phyloP scores from a whole-genome alignment of 2,888 invertebrate species.

The Pterostichus madidus region DNA sequence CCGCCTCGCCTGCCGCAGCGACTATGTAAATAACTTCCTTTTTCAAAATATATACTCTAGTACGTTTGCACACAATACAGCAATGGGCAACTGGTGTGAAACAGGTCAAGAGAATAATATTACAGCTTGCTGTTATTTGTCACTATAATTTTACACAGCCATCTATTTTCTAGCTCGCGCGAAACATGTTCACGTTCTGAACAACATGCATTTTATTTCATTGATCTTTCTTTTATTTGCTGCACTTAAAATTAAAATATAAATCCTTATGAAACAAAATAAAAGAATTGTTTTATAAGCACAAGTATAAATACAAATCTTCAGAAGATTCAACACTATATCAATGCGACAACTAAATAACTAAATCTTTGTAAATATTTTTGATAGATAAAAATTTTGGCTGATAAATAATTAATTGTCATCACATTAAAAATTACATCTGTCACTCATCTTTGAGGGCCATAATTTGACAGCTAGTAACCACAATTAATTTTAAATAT shows the following conservation, averaged over 20 bases:
- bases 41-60: constrained; percentile 48
- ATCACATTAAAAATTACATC: too few species aligned
- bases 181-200: constrained; percentile 1
- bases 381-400: too few species aligned
- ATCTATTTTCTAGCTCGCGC: constrained; percentile 4
- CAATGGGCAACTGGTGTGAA: constrained; percentile 47
- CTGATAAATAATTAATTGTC: too few species aligned
- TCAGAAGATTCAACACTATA: too few species aligned
- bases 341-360: too few species aligned
- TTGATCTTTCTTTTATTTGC: constrained; percentile 38
- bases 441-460: too few species aligned
- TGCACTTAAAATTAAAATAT: constrained; percentile 10
- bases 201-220: constrained; percentile 4
- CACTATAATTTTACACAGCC: constrained; percentile 33
- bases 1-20: constrained; percentile 39
- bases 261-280: not conserved
- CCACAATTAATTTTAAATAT: too few species aligned
- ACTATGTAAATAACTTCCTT: constrained; percentile 59
- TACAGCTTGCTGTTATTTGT: constrained; percentile 40
- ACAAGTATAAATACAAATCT: not conserved
- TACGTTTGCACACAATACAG: not conserved
- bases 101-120: constrained; percentile 57
- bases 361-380: too few species aligned
- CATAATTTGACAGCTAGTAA: too few species aligned
- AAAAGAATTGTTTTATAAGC: not conserved